Conservation (phyloP, 2,888 invertebrate species). For the Blastobasis adustella region DNA sequence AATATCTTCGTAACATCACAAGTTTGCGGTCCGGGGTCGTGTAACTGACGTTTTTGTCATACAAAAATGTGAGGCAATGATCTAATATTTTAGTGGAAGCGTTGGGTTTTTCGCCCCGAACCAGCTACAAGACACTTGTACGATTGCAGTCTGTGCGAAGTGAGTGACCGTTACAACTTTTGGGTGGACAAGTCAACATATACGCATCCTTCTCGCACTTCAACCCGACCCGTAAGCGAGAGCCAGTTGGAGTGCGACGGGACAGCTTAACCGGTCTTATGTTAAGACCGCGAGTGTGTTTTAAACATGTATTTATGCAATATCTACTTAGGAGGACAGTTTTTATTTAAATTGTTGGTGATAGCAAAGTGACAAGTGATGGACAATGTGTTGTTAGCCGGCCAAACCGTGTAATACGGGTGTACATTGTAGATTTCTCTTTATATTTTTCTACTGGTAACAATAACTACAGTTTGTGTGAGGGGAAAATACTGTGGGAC, state of each 20-base stretch:
- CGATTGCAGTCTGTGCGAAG: not conserved
- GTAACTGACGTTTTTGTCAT: too few species aligned
- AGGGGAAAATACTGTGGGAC: too few species aligned
- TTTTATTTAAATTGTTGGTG: conserved; percentile 33
- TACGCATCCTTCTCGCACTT: conserved; percentile 8
- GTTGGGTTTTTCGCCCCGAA: too few species aligned
- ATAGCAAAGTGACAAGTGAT: conserved; percentile 53
- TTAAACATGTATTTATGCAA: conserved; percentile 42
- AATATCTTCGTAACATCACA: too few species aligned
- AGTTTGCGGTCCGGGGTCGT: too few species aligned
- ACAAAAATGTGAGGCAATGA: too few species aligned
- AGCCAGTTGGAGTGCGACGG: conserved; percentile 8
- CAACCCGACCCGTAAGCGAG: conserved; percentile 2
- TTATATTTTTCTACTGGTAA: conserved; percentile 50
- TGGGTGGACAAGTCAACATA: conserved; percentile 6
- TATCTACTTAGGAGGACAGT: conserved; percentile 18
- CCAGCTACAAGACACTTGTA: too few species aligned
- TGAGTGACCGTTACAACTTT: not conserved
- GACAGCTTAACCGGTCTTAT: conserved; percentile 34
- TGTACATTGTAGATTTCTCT: conserved; percentile 15
- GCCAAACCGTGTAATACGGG: conserved; percentile 18
- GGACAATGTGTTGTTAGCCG: conserved; percentile 25
- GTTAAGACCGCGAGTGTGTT: conserved; percentile 42
- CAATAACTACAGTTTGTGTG: conserved; percentile 12
- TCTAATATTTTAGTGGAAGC: too few species aligned